Base-by-base conservation (phyloP, 2,113 vertebrate species). In the Psilopsiagon aurifrons region DNA sequence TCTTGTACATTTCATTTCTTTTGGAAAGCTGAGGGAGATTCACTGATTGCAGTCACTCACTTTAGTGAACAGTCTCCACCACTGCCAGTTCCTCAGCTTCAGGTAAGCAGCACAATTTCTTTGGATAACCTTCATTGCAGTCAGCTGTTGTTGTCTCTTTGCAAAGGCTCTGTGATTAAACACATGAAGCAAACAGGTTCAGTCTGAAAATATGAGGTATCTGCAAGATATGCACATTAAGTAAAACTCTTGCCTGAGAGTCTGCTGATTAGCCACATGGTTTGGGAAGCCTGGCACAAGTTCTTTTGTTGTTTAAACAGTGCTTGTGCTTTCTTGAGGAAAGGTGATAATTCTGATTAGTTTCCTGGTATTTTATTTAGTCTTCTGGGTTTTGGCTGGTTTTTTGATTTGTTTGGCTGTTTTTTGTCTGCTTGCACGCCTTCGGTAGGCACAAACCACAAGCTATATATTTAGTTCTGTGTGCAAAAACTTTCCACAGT, bases 11-110 rank as follows among this genome's bases (percentile, higher is more conserved):
- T 88, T 78, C 0, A 23, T 68, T 81, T 78, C 27, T 85, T 86
- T 69, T 46, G 62, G 47, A 92, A 79, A 54, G 31, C 25, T 12
- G 39, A 44, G 24, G 13, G 28, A 63, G 49, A 71, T 88, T 78
- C 35, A 47, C 37, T 2, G 3, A 35, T 4, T 70, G 18, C 4
- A 20, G 3, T 37, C 62, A 94, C 98, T 96, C 87, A 99, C 99
- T 98, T 99, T 99, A 37, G 99, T 99, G 91, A 99, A 99, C 29
- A 99, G 98, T 76, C 99, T 97, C 99, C 99, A 99, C 99, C 99
- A 99, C 90, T 99, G 99, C 99, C 99, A 99, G 98, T 99, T 99
- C 80, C 98, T 98, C 71, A 99, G 98, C 88, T 99, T 99, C 78
- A 99, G 98, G 97, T 99, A 99, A 95, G 99, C 99, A 19, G 99